These are phyloP conservation scores for Bufo gargarizans DNA, from an alignment of 2,113 vertebrate species.

Conservation along the genomic window DNA sequence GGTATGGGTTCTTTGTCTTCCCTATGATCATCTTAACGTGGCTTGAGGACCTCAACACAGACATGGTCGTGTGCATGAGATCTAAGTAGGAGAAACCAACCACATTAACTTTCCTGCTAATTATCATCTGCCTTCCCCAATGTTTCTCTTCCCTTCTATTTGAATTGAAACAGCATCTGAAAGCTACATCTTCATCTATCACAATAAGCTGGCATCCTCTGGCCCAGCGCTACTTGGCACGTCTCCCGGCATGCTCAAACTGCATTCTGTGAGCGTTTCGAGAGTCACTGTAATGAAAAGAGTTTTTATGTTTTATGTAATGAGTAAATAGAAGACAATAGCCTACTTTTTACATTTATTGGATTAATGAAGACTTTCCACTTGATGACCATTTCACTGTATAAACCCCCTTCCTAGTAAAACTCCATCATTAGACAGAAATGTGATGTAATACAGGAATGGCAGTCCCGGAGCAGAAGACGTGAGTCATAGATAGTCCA, in stretches of 20 bases:
- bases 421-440: not conserved
- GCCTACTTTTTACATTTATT: constrained; percentile 7
- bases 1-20: too few species aligned
- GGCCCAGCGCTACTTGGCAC: constrained; percentile 7
- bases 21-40: too few species aligned
- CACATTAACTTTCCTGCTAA: not conserved
- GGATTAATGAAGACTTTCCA: not conserved
- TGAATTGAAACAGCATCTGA: constrained; percentile 11
- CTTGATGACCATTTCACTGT: not conserved
- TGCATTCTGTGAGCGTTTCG: not conserved
- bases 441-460: not conserved
- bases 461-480: not conserved
- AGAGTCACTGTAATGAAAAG: not conserved
- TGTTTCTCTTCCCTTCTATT: not conserved
- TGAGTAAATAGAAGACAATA: constrained; percentile 19
- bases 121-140: not conserved
- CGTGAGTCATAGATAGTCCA: not conserved
- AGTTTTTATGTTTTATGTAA: not conserved
- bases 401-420: not conserved
- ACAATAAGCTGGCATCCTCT: not conserved
- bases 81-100: too few species aligned
- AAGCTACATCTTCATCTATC: constrained; percentile 8
- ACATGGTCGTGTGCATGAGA: too few species aligned
- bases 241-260: not conserved
- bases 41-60: too few species aligned